phyloP scores from a whole-genome alignment of 2,113 vertebrate species.

The Rhegmatorhina hoffmannsi region DNA sequence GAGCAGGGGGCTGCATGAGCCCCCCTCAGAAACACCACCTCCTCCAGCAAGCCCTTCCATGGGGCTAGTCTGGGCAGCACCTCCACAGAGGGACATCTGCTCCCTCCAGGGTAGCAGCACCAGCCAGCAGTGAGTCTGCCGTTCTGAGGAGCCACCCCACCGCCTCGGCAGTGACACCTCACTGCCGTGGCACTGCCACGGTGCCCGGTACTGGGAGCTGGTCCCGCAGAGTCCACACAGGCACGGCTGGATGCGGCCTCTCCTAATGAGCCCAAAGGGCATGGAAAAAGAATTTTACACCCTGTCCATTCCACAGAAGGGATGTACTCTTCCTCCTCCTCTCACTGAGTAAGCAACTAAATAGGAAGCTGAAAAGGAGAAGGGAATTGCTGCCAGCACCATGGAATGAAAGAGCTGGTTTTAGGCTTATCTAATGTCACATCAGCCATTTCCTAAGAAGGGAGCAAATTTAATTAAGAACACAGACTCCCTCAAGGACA shows the following conservation, averaged over 20 bases:
- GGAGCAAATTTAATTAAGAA: constrained; percentile 67
- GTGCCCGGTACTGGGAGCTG: neutral
- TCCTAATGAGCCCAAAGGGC: neutral
- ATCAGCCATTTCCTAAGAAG: constrained; percentile 67
- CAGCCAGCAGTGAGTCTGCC: neutral
- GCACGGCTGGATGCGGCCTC: rapidly evolving
- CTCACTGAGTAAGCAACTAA: neutral
- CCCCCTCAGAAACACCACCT: rapidly evolving
- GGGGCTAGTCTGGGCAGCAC: neutral
- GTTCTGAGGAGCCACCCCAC: neutral
- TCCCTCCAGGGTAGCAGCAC: neutral
- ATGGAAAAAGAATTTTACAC: neutral
- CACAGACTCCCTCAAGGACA: constrained; percentile 46
- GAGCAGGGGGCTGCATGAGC: rapidly evolving
- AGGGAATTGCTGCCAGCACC: neutral
- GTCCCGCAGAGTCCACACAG: neutral
- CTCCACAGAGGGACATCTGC: neutral
- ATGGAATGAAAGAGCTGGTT: constrained; percentile 11
- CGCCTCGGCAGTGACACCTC: neutral
- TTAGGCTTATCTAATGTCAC: constrained; percentile 60
- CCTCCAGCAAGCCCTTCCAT: rapidly evolving
- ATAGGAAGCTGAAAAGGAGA: neutral
- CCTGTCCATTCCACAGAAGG: neutral
- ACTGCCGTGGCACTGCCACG: neutral
- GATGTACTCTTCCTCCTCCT: neutral